Conservation (phyloP, 2,113 vertebrate species). For the Gambusia affinis region DNA sequence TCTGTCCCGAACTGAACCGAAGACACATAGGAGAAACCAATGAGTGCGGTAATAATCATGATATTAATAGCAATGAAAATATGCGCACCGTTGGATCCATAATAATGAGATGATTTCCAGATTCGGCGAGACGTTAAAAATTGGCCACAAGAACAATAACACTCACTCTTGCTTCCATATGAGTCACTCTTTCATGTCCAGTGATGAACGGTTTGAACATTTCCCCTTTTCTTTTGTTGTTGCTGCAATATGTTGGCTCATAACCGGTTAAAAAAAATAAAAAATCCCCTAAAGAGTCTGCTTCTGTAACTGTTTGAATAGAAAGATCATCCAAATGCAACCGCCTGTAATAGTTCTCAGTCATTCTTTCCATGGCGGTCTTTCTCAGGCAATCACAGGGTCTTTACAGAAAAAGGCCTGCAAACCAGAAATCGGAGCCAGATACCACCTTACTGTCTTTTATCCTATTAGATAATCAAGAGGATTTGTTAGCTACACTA, state of each 20-base stretch:
- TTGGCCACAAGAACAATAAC: slow-evolving; percentile 53
- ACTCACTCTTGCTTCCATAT: slow-evolving; percentile 37
- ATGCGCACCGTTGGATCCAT: slow-evolving; percentile 50
- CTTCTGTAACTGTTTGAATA: neutral
- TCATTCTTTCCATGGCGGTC: neutral
- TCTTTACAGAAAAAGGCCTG: neutral
- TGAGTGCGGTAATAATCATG: slow-evolving; percentile 60
- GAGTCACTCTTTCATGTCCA: slow-evolving; percentile 39
- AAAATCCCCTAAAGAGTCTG: neutral
- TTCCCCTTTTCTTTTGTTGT: slow-evolving; percentile 31
- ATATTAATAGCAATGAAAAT: slow-evolving; percentile 72
- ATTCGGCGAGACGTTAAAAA: slow-evolving; percentile 49
- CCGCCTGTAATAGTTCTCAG: neutral
- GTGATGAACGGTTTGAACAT: slow-evolving; percentile 44
- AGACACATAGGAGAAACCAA: slow-evolving; percentile 37
- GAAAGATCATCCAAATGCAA: neutral
- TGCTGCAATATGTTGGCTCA: slow-evolving; percentile 38
- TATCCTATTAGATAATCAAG: too few species aligned
- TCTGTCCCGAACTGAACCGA: slow-evolving; percentile 71
- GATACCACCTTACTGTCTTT: too few species aligned
- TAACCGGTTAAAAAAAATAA: slow-evolving; percentile 1
- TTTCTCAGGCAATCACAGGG: neutral
- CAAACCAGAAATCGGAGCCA: too few species aligned
- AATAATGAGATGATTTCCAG: slow-evolving; percentile 66
- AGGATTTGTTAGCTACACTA: neutral